Evolutionary conservation across 2,888 invertebrate genomes (phyloP).

Genomic region (Melinopterus prodromus): DNA sequence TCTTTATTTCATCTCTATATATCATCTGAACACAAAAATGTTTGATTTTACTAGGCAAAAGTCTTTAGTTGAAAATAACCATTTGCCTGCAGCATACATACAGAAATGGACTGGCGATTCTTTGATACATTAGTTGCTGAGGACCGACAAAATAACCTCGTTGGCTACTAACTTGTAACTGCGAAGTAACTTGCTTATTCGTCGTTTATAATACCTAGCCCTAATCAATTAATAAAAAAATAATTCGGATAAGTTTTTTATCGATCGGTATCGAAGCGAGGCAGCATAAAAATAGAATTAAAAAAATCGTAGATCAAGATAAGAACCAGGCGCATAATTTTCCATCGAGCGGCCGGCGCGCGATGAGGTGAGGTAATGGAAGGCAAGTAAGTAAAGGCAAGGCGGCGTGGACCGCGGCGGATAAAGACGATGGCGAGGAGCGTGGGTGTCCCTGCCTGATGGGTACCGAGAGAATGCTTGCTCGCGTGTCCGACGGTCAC

Average conservation of each 20-base stretch:
- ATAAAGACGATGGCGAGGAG: conserved; percentile 23
- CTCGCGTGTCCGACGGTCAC: conserved; percentile 38
- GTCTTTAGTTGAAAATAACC: no score
- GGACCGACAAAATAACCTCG: no score
- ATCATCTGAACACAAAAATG: no score
- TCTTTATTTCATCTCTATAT: no score
- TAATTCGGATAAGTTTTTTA: background rate
- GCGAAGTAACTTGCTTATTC: no score
- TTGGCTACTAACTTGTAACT: no score
- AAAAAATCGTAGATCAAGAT: background rate
- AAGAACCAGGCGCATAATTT: background rate
- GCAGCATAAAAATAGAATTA: background rate
- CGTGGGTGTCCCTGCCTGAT: conserved; percentile 36
- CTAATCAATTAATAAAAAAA: background rate
- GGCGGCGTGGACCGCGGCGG: conserved; percentile 35
- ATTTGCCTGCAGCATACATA: no score
- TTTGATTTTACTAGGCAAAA: no score
- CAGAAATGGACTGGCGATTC: no score
- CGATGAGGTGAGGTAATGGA: conserved; percentile 33
- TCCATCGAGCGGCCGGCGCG: background rate
- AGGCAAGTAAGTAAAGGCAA: conserved; percentile 33
- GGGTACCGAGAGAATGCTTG: conserved; percentile 27
- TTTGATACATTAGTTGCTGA: no score
- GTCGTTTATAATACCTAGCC: no score
- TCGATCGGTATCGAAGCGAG: background rate